phyloP scores from a whole-genome alignment of 2,888 invertebrate genomes.

The Chalcis sispes region DNA sequence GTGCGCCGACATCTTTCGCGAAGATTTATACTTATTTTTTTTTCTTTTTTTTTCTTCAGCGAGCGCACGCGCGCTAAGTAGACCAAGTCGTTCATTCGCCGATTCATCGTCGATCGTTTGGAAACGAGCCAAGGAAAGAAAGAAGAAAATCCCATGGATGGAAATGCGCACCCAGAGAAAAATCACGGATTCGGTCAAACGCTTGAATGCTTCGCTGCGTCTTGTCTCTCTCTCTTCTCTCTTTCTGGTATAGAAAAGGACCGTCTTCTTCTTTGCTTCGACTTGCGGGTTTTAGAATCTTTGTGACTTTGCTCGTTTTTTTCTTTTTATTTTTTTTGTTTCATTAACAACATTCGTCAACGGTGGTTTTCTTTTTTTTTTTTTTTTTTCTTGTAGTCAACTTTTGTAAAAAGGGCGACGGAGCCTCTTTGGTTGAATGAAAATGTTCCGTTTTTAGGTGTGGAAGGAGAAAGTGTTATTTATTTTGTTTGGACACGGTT shows the following conservation, averaged over 20 bases:
- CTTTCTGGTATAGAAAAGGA: conserved; percentile 17
- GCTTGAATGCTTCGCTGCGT: conserved; percentile 41
- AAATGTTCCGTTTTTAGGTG: no score
- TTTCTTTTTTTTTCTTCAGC: conserved; percentile 1
- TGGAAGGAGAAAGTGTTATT: background rate
- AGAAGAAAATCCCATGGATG: conserved; percentile 31
- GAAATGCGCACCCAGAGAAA: conserved; percentile 17
- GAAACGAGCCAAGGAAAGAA: conserved; percentile 26
- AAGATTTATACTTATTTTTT: background rate
- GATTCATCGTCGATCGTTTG: conserved; percentile 47
- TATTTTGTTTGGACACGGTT: no score
- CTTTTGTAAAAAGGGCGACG: conserved; percentile 2
- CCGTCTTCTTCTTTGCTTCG: background rate
- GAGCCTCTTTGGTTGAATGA: background rate
- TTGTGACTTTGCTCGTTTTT: background rate
- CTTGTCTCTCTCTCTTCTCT: conserved; percentile 2
- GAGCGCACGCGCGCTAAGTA: conserved; percentile 32
- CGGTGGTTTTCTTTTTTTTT: background rate
- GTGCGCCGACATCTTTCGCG: background rate
- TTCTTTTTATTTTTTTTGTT: background rate
- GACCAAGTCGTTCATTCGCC: conserved; percentile 20
- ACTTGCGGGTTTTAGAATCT: conserved; percentile 5
- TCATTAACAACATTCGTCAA: background rate
- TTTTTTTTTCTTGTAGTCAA: background rate
- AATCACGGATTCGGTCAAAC: conserved; percentile 41